Evolutionary conservation across 2,888 invertebrate species (phyloP).

Genomic region (Marasmarcha lunaedactyla): DNA sequence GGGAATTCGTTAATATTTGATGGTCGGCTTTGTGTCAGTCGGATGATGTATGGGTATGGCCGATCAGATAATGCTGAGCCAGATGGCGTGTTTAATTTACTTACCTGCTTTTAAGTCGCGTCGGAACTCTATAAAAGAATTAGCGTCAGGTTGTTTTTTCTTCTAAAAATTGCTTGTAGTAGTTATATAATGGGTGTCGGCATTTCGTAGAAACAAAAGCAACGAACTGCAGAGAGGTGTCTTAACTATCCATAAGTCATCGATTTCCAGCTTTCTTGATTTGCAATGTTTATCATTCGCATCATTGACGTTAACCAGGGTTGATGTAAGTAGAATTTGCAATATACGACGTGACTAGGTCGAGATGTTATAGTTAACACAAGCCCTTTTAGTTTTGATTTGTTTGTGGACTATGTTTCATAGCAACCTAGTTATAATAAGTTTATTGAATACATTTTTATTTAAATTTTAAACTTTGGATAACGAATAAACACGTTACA

Average conservation of each 20-base stretch:
- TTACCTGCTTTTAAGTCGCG: constrained; percentile 16
- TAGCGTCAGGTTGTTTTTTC: too few species aligned
- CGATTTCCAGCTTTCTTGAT: constrained; percentile 50
- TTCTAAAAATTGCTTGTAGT: background rate
- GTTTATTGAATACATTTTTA: too few species aligned
- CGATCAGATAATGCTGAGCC: constrained; percentile 21
- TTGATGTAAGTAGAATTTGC: constrained; percentile 5
- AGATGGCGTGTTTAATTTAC: constrained; percentile 13
- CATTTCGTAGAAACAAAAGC: constrained; percentile 13
- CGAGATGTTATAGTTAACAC: too few species aligned
- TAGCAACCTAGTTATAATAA: too few species aligned
- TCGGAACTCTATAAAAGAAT: constrained; percentile 11
- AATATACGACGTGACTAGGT: background rate
- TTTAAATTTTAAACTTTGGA: too few species aligned
- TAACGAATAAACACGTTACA: too few species aligned
- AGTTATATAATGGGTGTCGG: background rate
- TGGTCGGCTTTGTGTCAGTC: constrained; percentile 61
- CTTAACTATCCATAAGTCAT: constrained; percentile 37
- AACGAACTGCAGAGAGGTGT: constrained; percentile 22
- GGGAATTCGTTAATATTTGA: constrained; percentile 56
- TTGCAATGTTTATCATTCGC: constrained; percentile 45
- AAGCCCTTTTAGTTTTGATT: too few species aligned
- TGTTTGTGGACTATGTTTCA: too few species aligned
- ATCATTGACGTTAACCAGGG: constrained; percentile 27
- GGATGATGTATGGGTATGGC: constrained; percentile 38